Evolutionary conservation across 2,113 vertebrate genomes (phyloP).

Genomic region (Heterocephalus glaber): DNA sequence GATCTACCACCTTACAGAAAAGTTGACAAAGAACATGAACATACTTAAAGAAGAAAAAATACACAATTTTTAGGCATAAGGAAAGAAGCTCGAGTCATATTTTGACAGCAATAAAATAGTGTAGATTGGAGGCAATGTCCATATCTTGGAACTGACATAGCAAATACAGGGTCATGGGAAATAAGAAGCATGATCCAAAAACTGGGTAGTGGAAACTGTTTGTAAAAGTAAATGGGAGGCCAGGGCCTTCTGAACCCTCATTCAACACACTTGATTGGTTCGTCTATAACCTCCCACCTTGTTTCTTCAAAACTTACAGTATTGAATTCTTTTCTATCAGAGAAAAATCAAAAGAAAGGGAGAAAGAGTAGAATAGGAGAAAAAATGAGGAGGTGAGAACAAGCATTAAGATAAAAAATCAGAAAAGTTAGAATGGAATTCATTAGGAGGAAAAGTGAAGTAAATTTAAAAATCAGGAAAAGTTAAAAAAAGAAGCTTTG

Average conservation of each 20-base stretch:
- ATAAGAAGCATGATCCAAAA: not conserved
- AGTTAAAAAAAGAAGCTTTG: conserved; percentile 43
- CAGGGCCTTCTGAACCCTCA: not conserved
- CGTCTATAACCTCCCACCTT: not conserved
- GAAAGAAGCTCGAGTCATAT: not conserved
- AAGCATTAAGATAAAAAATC: conserved; percentile 46
- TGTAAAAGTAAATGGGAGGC: not conserved
- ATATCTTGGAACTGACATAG: not conserved
- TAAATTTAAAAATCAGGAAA: conserved; percentile 59
- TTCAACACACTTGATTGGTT: not conserved
- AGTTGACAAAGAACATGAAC: not conserved
- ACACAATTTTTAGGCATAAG: not conserved
- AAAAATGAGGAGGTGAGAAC: not conserved
- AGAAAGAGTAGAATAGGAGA: not conserved
- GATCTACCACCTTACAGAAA: not conserved
- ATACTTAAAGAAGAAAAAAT: not conserved
- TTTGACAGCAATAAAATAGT: not conserved
- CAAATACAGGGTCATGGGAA: not conserved
- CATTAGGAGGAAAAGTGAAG: not conserved
- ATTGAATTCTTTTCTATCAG: not conserved
- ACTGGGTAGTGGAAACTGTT: not conserved
- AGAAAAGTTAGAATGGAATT: conserved; percentile 50
- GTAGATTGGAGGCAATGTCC: not conserved
- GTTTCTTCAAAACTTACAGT: not conserved
- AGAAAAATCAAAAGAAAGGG: not conserved